Evolutionary conservation across 2,888 invertebrate genomes (phyloP).

Genomic region (Phyllotreta cruciferae): DNA sequence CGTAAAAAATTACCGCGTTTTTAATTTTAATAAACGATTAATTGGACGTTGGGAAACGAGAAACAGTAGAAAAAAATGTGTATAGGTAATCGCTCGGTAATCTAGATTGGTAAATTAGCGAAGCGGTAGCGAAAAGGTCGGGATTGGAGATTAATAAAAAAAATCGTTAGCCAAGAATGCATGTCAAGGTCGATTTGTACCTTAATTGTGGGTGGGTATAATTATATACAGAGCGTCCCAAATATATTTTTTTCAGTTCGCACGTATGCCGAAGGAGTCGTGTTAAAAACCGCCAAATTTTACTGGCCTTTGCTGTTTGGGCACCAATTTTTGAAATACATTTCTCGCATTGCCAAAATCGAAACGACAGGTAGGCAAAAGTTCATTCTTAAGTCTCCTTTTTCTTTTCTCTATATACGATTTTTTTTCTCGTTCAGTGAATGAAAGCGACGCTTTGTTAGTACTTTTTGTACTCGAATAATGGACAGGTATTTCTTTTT

Average conservation of each 20-base stretch:
- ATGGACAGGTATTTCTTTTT: constrained; percentile 57
- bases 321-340: constrained; percentile 55
- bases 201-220: constrained; percentile 18
- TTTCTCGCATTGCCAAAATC: constrained; percentile 58
- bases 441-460: constrained; percentile 51
- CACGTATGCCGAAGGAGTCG: too few species aligned
- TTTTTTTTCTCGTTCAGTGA: constrained; percentile 22
- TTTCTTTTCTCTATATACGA: too few species aligned
- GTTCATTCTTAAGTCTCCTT: constrained; percentile 48
- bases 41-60: too few species aligned
- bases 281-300: too few species aligned
- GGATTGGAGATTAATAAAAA: not conserved
- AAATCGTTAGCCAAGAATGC: constrained; percentile 1
- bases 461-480: constrained; percentile 50
- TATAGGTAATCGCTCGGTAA: constrained; percentile 4
- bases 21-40: too few species aligned
- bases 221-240: constrained; percentile 9
- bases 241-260: too few species aligned
- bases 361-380: constrained; percentile 57
- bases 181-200: constrained; percentile 13
- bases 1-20: too few species aligned
- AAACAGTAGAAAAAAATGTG: too few species aligned
- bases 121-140: constrained; percentile 16
- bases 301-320: too few species aligned
- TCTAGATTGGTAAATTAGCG: constrained; percentile 16